Conservation (phyloP, 2,113 vertebrate species). For the Colistium nudipinnis region DNA sequence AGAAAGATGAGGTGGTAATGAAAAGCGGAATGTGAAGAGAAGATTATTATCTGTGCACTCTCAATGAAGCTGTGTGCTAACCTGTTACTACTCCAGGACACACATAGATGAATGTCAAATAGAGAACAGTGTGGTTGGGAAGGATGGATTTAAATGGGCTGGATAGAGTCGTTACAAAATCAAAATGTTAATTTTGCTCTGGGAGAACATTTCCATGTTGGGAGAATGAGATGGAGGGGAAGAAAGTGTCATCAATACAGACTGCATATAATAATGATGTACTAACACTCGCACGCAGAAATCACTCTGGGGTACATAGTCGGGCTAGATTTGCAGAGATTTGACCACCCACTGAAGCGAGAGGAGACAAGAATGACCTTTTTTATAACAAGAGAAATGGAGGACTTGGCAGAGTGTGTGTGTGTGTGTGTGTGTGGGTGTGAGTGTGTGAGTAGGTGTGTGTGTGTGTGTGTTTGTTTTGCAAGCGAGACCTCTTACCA, state of each 20-base stretch:
- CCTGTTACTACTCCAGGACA: constrained; percentile 23
- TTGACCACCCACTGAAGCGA: constrained; percentile 54
- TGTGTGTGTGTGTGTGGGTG: constrained; percentile 22
- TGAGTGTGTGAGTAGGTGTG: constrained; percentile 8
- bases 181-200: constrained; percentile 16
- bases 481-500: constrained; percentile 58
- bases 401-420: constrained; percentile 41
- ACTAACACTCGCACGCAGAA: constrained; percentile 28
- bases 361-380: constrained; percentile 74
- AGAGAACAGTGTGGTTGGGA: not conserved
- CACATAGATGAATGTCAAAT: constrained; percentile 18
- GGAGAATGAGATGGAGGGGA: not conserved
- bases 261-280: constrained; percentile 32
- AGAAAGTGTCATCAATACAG: constrained; percentile 11
- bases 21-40: constrained; percentile 35
- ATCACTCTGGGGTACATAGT: constrained; percentile 33
- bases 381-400: constrained; percentile 70
- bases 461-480: constrained; percentile 48
- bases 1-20: constrained; percentile 50
- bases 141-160: constrained; percentile 10
- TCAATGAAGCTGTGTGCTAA: constrained; percentile 35
- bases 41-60: constrained; percentile 33
- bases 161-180: constrained; percentile 22
- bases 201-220: constrained; percentile 19
- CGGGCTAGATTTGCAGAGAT: constrained; percentile 31